Percentiles rank a stretch among this genome's conserved stretches.
Conservation (phyloP, 2,888 invertebrate genomes). For the Polyommatus iphigenia region DNA sequence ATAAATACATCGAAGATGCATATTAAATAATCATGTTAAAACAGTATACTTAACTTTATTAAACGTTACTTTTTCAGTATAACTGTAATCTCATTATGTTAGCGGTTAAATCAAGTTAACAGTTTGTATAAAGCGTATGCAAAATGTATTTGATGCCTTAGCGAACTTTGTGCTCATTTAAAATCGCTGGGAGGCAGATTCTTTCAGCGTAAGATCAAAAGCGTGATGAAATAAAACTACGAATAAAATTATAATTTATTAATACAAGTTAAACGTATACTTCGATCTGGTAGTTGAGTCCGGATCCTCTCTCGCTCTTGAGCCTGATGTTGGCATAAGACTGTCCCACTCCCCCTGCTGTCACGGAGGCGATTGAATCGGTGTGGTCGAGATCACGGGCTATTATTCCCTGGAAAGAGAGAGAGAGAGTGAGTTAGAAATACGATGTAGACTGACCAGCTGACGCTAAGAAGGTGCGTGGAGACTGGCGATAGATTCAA, state of each 20-base stretch:
- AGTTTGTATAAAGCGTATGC: neutral
- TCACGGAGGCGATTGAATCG: slow-evolving; percentile 59
- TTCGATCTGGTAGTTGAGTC: slow-evolving; percentile 71
- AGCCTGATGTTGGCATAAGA: slow-evolving; percentile 68
- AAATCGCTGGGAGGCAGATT: neutral
- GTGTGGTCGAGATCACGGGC: slow-evolving; percentile 72
- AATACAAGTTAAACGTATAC: slow-evolving; percentile 55
- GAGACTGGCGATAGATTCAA: too few species aligned
- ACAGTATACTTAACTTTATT: too few species aligned
- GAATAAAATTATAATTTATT: neutral
- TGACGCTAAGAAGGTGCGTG: too few species aligned
- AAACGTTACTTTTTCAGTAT: too few species aligned
- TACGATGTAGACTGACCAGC: too few species aligned
- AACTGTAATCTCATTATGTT: too few species aligned
- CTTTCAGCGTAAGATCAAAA: neutral
- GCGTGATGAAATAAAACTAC: neutral
- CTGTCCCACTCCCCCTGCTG: slow-evolving; percentile 71
- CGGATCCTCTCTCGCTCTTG: slow-evolving; percentile 69
- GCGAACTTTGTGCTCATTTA: neutral
- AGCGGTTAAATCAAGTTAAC: too few species aligned
- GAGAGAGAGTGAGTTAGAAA: neutral
- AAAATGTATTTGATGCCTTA: neutral
- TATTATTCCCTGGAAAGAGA: slow-evolving; percentile 64
- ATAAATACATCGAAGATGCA: too few species aligned
- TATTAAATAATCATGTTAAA: too few species aligned